Base-by-base conservation (phyloP, 2,797 vertebrate species). In the Gymnoscopelus microlampas region DNA sequence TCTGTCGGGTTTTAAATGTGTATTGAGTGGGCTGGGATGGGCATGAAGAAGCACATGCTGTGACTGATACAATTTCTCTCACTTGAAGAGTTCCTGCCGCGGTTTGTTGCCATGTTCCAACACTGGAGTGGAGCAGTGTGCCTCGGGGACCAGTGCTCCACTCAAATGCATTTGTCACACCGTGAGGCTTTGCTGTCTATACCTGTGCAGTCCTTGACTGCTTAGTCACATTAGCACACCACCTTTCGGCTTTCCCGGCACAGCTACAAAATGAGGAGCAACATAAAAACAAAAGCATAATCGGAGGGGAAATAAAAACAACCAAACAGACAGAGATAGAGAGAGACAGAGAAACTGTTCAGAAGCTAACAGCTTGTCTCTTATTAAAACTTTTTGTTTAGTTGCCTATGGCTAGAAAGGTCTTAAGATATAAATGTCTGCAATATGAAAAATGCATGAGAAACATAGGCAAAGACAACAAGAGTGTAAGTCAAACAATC, bases 111-210 rank as follows among this genome's bases (percentile, higher is more conserved):
- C 85, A 66, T 84, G 90, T 90, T 84, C 81, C 80, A 80, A 89
- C 79, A 73, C 80, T 71, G 74, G 61, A 82, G 78, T 84, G 86
- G 85, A 90, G 87, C 87, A 89, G 86, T 85, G 80, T 29, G 87
- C 89, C 86, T 71, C 32, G 4, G 87, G 85, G 79, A 82, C 69
- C 80, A 62, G 66, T 68, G 60, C 76, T 86, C 83, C 86, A 76
- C 83, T 93, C 87, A 89, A 95, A 94, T 92, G 86, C 92, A 95
- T 95, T 94, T 88, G 94, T 95, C 93, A 94, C 91, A 93, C 90
- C 69, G 9, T 54, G 86, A 88, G 92, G 88, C 73, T 77, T 88
- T 44, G 39, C 39, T 51, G 81, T 83, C 77, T 39, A 59, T 91
- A 92, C 95, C 92, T 94, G 92, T 82, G 69, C 70, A 35, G 81